Evolutionary conservation across 2,113 vertebrate species (phyloP).

Genomic region (Tenebrosternarchus preto): DNA sequence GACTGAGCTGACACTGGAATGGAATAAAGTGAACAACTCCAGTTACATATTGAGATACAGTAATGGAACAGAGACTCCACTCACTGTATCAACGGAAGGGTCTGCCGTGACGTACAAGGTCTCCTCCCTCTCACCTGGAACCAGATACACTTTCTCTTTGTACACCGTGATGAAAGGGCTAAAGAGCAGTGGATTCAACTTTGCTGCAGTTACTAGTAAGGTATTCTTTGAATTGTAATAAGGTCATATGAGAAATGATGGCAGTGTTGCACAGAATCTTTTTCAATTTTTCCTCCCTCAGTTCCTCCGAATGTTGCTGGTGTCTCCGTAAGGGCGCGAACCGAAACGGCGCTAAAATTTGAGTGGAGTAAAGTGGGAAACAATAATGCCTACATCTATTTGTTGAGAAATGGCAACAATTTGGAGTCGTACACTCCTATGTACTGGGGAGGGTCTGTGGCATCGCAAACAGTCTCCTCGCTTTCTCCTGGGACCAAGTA

Average conservation of each 20-base stretch:
- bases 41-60: conserved; percentile 35
- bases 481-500: conserved; percentile 60
- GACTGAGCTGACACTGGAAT: conserved; percentile 35
- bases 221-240: neutral
- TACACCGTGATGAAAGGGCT: conserved; percentile 31
- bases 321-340: conserved; percentile 23
- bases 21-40: conserved; percentile 26
- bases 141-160: conserved; percentile 36
- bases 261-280: neutral
- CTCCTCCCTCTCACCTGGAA: conserved; percentile 38
- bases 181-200: conserved; percentile 21
- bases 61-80: conserved; percentile 44
- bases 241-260: neutral
- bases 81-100: conserved; percentile 6
- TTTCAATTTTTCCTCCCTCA: neutral
- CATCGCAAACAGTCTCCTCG: neutral
- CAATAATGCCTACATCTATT: conserved; percentile 43
- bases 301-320: conserved; percentile 22
- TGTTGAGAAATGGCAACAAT: conserved; percentile 22
- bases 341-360: conserved; percentile 32
- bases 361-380: conserved; percentile 32
- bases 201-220: conserved; percentile 42
- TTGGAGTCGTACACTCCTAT: accelerated
- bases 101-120: conserved; percentile 24
- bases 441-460: accelerated